Conservation (phyloP, 2,113 vertebrate genomes). For the Pelecanus crispus region DNA sequence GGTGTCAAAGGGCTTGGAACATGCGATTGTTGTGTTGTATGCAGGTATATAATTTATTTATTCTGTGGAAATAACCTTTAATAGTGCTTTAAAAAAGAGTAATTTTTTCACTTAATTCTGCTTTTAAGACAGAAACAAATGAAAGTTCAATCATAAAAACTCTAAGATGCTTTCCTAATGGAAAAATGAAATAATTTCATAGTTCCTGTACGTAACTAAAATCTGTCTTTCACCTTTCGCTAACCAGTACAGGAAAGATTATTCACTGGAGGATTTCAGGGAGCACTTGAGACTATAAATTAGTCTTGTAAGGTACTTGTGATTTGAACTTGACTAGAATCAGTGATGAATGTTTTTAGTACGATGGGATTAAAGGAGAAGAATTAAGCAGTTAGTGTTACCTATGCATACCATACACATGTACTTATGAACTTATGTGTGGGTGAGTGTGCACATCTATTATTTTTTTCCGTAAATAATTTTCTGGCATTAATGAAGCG, state of each 20-base stretch:
- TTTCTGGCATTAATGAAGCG: background rate
- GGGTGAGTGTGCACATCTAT: background rate
- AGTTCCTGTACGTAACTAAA: background rate
- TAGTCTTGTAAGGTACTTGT: background rate
- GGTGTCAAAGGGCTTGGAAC: background rate
- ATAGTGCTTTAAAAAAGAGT: background rate
- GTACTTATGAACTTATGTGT: background rate
- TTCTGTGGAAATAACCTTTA: background rate
- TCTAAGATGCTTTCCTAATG: background rate
- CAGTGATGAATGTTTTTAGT: background rate
- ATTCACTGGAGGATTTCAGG: background rate
- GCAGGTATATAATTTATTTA: background rate
- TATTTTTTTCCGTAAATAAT: background rate
- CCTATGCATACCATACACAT: background rate
- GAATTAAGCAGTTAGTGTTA: background rate
- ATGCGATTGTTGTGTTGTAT: background rate
- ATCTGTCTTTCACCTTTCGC: background rate
- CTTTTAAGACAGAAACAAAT: background rate
- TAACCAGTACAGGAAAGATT: background rate
- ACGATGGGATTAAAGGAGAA: background rate
- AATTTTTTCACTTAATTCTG: background rate
- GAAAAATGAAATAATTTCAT: background rate
- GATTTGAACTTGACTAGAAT: background rate
- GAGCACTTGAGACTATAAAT: background rate
- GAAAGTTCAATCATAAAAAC: background rate